A percentile compares a stretch with the other conserved stretches of the same genome.
These are phyloP conservation scores for Penaeus chinensis DNA, from an alignment of 1,140 invertebrate genomes.

Conservation along the genomic window DNA sequence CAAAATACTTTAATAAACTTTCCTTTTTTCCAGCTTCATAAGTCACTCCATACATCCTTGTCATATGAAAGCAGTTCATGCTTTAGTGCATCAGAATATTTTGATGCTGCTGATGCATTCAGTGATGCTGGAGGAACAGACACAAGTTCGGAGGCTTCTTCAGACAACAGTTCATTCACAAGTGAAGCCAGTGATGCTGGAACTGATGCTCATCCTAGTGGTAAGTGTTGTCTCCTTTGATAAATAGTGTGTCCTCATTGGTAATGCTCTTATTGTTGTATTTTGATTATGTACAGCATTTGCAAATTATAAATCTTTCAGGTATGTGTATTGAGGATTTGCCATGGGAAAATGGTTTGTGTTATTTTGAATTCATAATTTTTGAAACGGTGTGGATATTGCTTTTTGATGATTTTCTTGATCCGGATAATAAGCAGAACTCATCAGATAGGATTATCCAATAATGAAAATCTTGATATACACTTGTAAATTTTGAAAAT, in stretches of 20 bases:
- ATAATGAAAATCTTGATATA: too few relatives aligned
- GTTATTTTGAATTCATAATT: too few relatives aligned
- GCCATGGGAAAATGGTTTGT: too few relatives aligned
- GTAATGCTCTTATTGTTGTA: background rate
- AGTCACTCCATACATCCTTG: slow-evolving; percentile 74
- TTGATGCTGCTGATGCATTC: slow-evolving; percentile 74
- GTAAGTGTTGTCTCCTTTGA: slow-evolving; percentile 49
- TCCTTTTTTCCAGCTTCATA: slow-evolving; percentile 51
- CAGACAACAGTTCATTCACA: slow-evolving; percentile 59
- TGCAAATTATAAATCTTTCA: background rate
- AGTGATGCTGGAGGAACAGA: slow-evolving; percentile 57
- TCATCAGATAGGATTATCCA: too few relatives aligned
- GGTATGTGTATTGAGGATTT: background rate
- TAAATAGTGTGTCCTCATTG: background rate
- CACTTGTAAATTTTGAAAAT: too few relatives aligned
- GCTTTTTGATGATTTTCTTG: too few relatives aligned
- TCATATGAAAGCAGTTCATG: slow-evolving; percentile 80
- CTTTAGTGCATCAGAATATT: slow-evolving; percentile 80
- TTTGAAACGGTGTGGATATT: too few relatives aligned
- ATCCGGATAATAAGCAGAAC: too few relatives aligned
- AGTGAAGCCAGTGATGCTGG: slow-evolving; percentile 63
- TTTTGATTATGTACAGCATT: background rate
- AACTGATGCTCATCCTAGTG: slow-evolving; percentile 63
- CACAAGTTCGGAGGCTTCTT: slow-evolving; percentile 62
- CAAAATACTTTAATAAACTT: background rate